Conservation (phyloP, 2,888 invertebrate genomes). For the Euzophera pinguis region DNA sequence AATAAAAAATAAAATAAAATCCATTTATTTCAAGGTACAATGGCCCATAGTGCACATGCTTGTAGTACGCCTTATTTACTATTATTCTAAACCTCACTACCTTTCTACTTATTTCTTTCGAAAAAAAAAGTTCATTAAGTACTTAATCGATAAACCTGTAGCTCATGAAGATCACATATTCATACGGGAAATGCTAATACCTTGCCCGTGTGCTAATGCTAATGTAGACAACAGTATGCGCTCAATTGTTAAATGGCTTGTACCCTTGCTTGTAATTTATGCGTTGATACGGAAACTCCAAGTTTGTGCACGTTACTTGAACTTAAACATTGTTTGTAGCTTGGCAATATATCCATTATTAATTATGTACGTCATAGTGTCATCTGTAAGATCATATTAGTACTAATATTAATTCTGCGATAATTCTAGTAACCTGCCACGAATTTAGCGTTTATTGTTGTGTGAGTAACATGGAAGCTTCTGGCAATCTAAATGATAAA, state of each 20-base stretch:
- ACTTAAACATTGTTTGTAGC: constrained; percentile 5
- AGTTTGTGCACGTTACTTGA: constrained; percentile 7
- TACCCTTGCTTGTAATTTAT: constrained; percentile 21
- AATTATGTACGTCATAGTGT: neutral
- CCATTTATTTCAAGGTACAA: too few relatives aligned
- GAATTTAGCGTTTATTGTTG: too few relatives aligned
- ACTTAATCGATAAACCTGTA: neutral
- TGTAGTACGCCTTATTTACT: too few relatives aligned
- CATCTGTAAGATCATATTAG: neutral
- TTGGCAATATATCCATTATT: constrained; percentile 8
- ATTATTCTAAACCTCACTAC: too few relatives aligned
- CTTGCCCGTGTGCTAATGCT: constrained; percentile 17
- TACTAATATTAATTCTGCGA: too few relatives aligned
- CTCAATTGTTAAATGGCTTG: constrained; percentile 19
- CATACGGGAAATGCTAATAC: neutral
- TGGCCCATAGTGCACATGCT: too few relatives aligned
- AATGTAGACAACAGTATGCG: constrained; percentile 12
- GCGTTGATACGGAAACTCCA: constrained; percentile 13
- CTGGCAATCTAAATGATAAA: too few relatives aligned
- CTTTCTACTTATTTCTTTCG: too few relatives aligned
- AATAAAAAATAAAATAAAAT: too few relatives aligned
- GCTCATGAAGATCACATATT: neutral
- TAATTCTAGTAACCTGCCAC: too few relatives aligned
- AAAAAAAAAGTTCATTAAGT: too few relatives aligned
- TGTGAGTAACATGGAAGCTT: too few relatives aligned